Evolutionary conservation across 2,113 vertebrate species (phyloP), one percentile per base, ranked within the genome.

Genomic region (Orycteropus afer): DNA sequence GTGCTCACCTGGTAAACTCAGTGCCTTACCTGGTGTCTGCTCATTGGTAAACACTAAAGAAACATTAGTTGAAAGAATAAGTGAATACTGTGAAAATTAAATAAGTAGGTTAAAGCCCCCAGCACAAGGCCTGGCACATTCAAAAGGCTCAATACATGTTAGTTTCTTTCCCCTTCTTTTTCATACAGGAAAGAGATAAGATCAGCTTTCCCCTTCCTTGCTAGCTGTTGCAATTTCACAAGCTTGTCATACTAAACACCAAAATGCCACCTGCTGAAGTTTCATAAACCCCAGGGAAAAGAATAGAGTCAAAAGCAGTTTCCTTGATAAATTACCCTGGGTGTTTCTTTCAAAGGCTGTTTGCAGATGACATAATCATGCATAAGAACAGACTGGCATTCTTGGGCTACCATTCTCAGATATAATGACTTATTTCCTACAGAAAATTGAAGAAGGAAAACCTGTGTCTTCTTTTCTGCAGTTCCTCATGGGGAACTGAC

Each of bases 251-350:
- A 92, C 90, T 92, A 93, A 91, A 81, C 57, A 86, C 90, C 74
- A 27, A 88, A 90, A 93, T 87, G 89, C 63, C 92, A 96, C 93
- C 96, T 97, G 86, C 95, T 89, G 57, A 92, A 83, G 57, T 88
- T 91, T 86, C 96, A 89, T 90, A 93, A 96, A 67, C 96, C 85
- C 81, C 49, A 90, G 82, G 79, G 83, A 27, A 67, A 94, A 76
- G n/a, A 51, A 84, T 9, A 92, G 82, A 90, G 92, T 96, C 95
- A 90, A 91, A 97, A 96, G 69, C 88, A 89, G 90, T 97, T 97
- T 97, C 69, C 86, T 92, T 96, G 95, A 97, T 92, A 97, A 97
- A 97, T 97, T 96, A 97, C 78, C n/a, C 85, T 67, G 82, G 86
- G 86, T 87, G 65, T 93, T 97, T 47, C 97, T 93, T 95, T 97